Evolutionary conservation across 2,888 invertebrate genomes (phyloP), one percentile per base, ranked within the genome.

Genomic region (Catocala fraxini): DNA sequence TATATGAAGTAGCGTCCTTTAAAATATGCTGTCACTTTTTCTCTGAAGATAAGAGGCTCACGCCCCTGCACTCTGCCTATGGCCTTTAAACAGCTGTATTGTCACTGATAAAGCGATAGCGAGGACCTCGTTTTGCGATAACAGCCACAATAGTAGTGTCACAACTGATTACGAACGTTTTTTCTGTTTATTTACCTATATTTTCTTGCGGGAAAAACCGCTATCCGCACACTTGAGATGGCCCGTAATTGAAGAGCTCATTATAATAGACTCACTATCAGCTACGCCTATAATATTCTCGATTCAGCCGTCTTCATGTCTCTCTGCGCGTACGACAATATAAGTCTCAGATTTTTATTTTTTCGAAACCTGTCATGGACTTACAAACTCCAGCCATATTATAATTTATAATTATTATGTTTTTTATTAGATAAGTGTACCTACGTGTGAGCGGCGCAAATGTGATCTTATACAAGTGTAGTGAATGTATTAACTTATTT

Each of bases 401-500:
- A 35, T 42, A n/a, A 57, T 0, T 35, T 41, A 51, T n/a, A 4
- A 42, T 51, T 7, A 4, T 54, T 51, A 33, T 13, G 59, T 67
- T 65, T 79, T 81, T 60, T 81, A 84, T 75, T 80, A 89, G 87
- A 85, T 86, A 88, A 86, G 67, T 82, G 85, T 82, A 83, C n/a
- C n/a, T n/a, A n/a, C 80, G 83, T 76, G 77, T 74, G 77, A 77
- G 77, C 76, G 83, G 85, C 86, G 86, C 89, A 89, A 89, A 90
- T 93, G 91, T 92, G 91, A 91, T 90, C 87, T 84, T 90, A 89
- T 90, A 91, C 86, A 88, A 86, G 86, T 87, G 85, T 89, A 89
- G 85, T 85, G 84, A 84, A 83, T 80, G 75, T 55, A 81, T 56
- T 78, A 83, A 86, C 77, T 83, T 88, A 90, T 89, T 86, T 88